Evolutionary conservation across 2,113 vertebrate species (phyloP).

Genomic region (Setophaga coronata): DNA sequence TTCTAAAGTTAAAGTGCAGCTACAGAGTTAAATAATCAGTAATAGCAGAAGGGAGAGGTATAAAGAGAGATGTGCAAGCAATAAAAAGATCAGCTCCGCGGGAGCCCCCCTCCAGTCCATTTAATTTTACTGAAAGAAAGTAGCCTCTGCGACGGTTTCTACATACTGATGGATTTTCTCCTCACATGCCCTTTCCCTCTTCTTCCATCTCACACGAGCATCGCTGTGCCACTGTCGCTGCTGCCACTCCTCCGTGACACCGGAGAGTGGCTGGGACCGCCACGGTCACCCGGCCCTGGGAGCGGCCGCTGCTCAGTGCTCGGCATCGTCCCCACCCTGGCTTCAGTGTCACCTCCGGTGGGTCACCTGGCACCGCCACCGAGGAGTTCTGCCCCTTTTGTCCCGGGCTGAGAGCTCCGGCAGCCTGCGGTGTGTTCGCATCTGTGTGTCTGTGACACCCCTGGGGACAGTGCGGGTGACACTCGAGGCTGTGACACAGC

Average conservation of each 20-base stretch:
- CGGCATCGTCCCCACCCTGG: background rate
- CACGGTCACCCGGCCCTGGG: background rate
- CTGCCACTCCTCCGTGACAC: background rate
- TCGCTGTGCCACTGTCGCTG: background rate
- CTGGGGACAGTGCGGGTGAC: background rate
- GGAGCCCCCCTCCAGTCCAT: background rate
- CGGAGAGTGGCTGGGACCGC: background rate
- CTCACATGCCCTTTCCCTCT: background rate
- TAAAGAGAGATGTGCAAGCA: background rate
- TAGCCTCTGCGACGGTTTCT: background rate
- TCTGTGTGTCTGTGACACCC: background rate
- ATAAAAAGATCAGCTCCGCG: background rate
- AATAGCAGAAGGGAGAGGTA: conserved; percentile 2
- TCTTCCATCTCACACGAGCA: background rate
- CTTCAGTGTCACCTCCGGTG: background rate
- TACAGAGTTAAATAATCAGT: conserved; percentile 50
- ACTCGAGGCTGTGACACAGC: background rate
- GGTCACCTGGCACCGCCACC: background rate
- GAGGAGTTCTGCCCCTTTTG: background rate
- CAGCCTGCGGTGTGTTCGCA: background rate
- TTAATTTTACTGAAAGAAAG: conserved; percentile 38
- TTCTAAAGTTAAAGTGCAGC: conserved; percentile 32
- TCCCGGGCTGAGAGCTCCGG: background rate
- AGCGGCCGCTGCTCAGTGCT: background rate
- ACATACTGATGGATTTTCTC: background rate